A percentile compares a stretch with the other conserved stretches of the same genome.
Evolutionary conservation across 1,140 invertebrate species (phyloP).

Genomic region (Cotesia vestalis): DNA sequence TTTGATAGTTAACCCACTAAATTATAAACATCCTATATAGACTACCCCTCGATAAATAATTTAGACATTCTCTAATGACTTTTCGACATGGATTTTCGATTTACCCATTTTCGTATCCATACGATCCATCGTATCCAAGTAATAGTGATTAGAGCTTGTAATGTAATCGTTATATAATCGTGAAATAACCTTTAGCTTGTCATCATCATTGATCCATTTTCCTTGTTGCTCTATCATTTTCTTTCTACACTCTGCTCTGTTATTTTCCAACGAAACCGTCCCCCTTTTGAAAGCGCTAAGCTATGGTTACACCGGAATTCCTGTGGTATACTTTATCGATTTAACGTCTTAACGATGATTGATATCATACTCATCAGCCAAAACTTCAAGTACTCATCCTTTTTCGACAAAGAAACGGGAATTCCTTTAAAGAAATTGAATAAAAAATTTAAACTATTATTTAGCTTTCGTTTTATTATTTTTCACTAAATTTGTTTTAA

Average conservation of each 20-base stretch:
- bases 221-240: not conserved
- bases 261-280: not conserved
- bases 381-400: not conserved
- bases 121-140: not conserved
- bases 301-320: constrained; percentile 4
- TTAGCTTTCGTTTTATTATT: too few relatives aligned
- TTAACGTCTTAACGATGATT: constrained; percentile 37
- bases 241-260: not conserved
- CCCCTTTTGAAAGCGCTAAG: constrained; percentile 2
- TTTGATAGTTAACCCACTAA: too few relatives aligned
- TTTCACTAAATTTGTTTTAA: too few relatives aligned
- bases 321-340: constrained; percentile 25
- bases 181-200: constrained; percentile 19
- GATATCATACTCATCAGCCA: constrained; percentile 21
- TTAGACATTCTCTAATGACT: not conserved
- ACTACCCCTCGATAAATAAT: too few relatives aligned
- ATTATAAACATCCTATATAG: too few relatives aligned
- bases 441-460: too few relatives aligned
- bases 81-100: not conserved
- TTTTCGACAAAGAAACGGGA: not conserved
- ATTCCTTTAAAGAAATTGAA: too few relatives aligned
- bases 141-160: not conserved
- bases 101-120: not conserved
- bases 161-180: constrained; percentile 11
- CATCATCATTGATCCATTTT: constrained; percentile 21